A percentile compares a stretch with the other conserved stretches of the same genome.
These are phyloP conservation scores for Oreochromis aureus DNA, from an alignment of 2,113 vertebrate genomes.

Conservation along the genomic window DNA sequence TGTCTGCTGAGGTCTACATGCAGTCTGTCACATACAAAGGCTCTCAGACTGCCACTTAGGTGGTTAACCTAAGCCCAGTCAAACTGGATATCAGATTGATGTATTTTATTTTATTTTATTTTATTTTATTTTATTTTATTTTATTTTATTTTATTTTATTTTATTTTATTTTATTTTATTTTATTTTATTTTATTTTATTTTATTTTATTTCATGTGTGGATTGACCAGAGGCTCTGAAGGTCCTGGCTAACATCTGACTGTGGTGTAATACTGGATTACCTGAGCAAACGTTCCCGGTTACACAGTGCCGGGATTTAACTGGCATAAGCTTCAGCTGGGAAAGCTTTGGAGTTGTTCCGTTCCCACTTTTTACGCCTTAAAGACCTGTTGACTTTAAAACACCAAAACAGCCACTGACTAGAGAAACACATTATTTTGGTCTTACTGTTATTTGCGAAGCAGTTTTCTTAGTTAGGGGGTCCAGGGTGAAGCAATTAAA, in stretches of 20 bases:
- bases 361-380: neutral
- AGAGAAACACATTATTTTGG: neutral
- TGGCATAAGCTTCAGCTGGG: conserved; percentile 5
- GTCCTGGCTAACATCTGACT: conserved; percentile 34
- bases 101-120: neutral
- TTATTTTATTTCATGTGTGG: neutral
- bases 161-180: neutral
- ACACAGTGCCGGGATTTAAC: conserved; percentile 22
- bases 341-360: conserved; percentile 31
- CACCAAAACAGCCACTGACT: neutral
- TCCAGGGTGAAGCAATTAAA: neutral
- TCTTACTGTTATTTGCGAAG: neutral
- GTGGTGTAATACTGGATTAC: conserved; percentile 50
- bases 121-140: neutral
- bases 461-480: neutral
- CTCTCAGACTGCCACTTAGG: neutral
- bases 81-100: conserved; percentile 17
- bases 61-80: conserved; percentile 10
- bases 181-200: neutral
- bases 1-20: neutral
- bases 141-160: neutral
- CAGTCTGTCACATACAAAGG: neutral
- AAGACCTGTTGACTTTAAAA: conserved; percentile 23
- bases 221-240: conserved; percentile 13
- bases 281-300: conserved; percentile 13